Evolutionary conservation across 2,113 vertebrate genomes (phyloP), one percentile per base, ranked within the genome.

Genomic region (Callithrix jacchus): DNA sequence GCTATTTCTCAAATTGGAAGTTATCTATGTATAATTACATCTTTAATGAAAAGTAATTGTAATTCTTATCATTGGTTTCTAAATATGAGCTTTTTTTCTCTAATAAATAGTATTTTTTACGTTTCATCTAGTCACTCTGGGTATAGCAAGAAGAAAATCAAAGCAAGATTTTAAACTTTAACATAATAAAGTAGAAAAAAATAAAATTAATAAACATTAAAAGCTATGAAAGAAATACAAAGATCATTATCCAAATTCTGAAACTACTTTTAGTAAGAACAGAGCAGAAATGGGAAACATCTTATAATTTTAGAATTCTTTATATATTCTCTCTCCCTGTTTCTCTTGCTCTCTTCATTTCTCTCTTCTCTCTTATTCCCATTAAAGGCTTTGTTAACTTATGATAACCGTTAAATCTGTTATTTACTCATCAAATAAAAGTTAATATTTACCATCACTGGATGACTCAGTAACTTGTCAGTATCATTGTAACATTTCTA

Each of bases 1-100:
- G 93, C 94, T 97, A 85, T 95, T 98, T 97, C 80, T 97, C 66
- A 98, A 98, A 98, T 98, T 98, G 97, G 96, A 98, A 98, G 91
- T 97, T 98, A 98, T 98, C 98, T 98, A 45, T 73, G 83, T 98
- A 97, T 98, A 98, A 98, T 98, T 98, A 96, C 91, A 98, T 98
- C 96, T 98, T 97, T 97, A 97, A 92, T 97, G 95, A 98, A 96
- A 92, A 97, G 87, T 97, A 98, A 98, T 98, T 98, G 98, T 98
- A 98, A 98, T 97, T 98, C 96, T 98, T 99, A 98, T 97, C 92
- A 86, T 97, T 98, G 95, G 27, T 17, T 97, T 98, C 98, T 97
- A 97, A 98, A 13, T 98, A 98, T 98, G 97, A 98, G 42, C 45
- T 97, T 98, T 94, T 94, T 89, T 96, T 86, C 71, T 82, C n/a